These are phyloP conservation scores for Gymnocypris eckloni DNA, from an alignment of 2,797 vertebrate genomes.

Conservation along the genomic window DNA sequence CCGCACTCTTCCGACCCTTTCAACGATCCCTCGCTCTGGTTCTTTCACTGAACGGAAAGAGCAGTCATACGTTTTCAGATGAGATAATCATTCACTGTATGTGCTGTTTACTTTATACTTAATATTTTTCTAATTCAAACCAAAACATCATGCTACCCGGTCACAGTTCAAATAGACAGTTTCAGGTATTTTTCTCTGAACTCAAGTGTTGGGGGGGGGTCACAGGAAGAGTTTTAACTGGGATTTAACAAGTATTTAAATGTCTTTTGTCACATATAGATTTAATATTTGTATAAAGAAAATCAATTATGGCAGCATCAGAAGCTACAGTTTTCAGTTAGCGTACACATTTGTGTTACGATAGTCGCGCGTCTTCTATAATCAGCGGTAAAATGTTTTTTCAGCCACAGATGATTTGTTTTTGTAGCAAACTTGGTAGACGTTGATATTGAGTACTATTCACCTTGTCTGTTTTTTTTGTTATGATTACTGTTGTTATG, in stretches of 20 bases:
- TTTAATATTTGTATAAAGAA: constrained; percentile 77
- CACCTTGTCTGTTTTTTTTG: constrained; percentile 57
- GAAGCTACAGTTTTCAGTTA: constrained; percentile 60
- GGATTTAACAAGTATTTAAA: constrained; percentile 79
- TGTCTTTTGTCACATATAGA: constrained; percentile 76
- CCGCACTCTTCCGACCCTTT: constrained; percentile 26
- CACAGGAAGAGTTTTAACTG: constrained; percentile 39
- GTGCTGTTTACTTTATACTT: constrained; percentile 58
- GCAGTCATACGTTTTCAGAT: neutral
- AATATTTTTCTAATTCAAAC: constrained; percentile 76
- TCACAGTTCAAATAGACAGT: constrained; percentile 55
- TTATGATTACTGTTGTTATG: constrained; percentile 64
- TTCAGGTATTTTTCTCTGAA: constrained; percentile 65
- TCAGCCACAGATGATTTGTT: constrained; percentile 64
- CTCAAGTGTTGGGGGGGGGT: constrained; percentile 52
- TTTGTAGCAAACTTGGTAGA: constrained; percentile 71
- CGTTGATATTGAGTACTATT: constrained; percentile 68
- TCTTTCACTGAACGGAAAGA: constrained; percentile 25
- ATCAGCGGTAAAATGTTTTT: constrained; percentile 59
- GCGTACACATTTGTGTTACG: constrained; percentile 70
- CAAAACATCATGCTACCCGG: constrained; percentile 60
- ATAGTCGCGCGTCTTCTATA: constrained; percentile 65
- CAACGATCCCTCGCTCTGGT: neutral
- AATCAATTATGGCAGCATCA: constrained; percentile 67
- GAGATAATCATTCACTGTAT: constrained; percentile 45